phyloP scores from a whole-genome alignment of 2,113 vertebrate species.

The Ciconia boyciana region DNA sequence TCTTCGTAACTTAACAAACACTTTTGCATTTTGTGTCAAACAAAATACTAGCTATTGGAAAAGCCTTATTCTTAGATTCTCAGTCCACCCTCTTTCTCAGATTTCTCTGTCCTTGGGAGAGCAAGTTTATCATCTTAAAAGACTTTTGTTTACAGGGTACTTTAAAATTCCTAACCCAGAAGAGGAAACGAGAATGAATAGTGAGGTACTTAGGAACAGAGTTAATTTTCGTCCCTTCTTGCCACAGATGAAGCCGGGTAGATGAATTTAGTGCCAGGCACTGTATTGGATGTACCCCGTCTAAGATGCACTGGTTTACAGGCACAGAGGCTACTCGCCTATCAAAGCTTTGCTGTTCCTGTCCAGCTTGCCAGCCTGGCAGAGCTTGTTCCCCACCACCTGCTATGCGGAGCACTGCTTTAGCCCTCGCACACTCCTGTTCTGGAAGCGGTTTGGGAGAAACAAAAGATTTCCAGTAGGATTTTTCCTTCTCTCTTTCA shows the following conservation, averaged over 20 bases:
- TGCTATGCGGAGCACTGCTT: background rate
- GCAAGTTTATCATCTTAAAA: background rate
- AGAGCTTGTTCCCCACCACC: background rate
- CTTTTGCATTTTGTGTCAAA: background rate
- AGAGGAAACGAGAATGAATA: background rate
- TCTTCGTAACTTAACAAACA: background rate
- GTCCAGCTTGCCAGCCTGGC: background rate
- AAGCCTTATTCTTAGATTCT: background rate
- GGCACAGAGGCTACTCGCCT: background rate
- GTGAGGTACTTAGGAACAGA: background rate
- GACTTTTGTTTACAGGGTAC: background rate
- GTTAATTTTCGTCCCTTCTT: background rate
- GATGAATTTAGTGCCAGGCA: background rate
- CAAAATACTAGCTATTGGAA: background rate
- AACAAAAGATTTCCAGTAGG: background rate
- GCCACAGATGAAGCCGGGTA: background rate
- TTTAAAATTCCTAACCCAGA: background rate
- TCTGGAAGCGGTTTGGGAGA: background rate
- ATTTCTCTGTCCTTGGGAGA: background rate
- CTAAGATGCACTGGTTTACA: background rate
- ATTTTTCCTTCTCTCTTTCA: too few species aligned
- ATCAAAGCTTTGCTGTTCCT: background rate
- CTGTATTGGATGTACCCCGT: background rate
- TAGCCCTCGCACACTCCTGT: accelerated
- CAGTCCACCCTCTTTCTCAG: background rate